Evolutionary conservation across 2,888 invertebrate genomes (phyloP).

Genomic region (Eilema depressum): DNA sequence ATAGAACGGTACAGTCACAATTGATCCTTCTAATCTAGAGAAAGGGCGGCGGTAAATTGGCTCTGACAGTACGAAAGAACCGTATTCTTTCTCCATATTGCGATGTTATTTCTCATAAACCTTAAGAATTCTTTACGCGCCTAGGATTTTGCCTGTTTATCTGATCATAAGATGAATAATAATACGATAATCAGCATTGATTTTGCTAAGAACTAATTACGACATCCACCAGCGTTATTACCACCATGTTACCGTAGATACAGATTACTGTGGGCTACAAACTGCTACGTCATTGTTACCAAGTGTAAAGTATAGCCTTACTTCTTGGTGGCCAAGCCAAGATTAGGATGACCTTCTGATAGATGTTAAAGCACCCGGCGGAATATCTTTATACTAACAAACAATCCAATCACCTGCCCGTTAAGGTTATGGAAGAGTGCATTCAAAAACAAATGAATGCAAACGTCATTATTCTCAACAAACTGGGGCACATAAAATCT

Average conservation of each 20-base stretch:
- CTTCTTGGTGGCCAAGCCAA: too few species aligned
- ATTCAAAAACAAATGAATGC: conserved; percentile 25
- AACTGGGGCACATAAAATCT: conserved; percentile 34
- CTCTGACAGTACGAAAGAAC: conserved; percentile 37
- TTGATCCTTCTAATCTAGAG: conserved; percentile 47
- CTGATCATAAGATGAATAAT: too few species aligned
- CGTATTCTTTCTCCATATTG: conserved; percentile 3
- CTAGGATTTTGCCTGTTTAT: not conserved
- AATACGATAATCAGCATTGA: too few species aligned
- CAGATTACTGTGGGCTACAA: too few species aligned
- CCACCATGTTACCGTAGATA: too few species aligned
- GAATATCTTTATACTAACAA: too few species aligned
- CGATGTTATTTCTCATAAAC: conserved; percentile 9
- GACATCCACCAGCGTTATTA: too few species aligned
- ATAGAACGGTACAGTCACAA: conserved; percentile 27
- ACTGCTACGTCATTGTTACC: too few species aligned
- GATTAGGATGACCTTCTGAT: not conserved
- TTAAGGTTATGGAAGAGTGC: conserved; percentile 16
- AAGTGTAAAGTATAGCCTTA: too few species aligned
- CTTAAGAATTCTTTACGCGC: not conserved
- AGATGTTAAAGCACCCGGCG: not conserved
- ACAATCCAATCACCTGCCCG: not conserved
- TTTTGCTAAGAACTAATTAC: too few species aligned
- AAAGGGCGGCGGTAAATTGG: conserved; percentile 36
- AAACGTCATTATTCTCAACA: conserved; percentile 31